Percentiles rank a stretch among this genome's conserved stretches.
Conservation (phyloP, 2,113 vertebrate genomes). For the Ovis aries region ARS-UI_Ramb_v3.0 NC_056072.1:11608001-11608500, state of each 20-base stretch:
- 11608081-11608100: conserved; percentile 73
- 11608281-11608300: conserved; percentile 77
- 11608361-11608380: conserved; percentile 61
- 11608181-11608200: conserved; percentile 80
- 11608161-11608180: conserved; percentile 87
- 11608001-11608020: not conserved
- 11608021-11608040: rapidly evolving
- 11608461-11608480: not conserved
- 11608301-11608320: conserved; percentile 83
- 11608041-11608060: conserved; percentile 5
- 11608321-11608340: conserved; percentile 80
- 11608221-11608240: not conserved
- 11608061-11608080: conserved; percentile 43
- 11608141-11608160: conserved; percentile 54
- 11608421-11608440: not conserved
- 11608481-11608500: not conserved
- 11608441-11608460: not conserved
- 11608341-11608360: conserved; percentile 84
- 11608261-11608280: conserved; percentile 72
- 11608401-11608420: not conserved
- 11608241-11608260: not conserved
- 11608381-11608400: not conserved
- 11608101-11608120: conserved; percentile 83
- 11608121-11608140: conserved; percentile 74
- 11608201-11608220: not conserved